phyloP scores from a whole-genome alignment of 1,140 invertebrate species.

The Cardiocondyla obscurior region DNA sequence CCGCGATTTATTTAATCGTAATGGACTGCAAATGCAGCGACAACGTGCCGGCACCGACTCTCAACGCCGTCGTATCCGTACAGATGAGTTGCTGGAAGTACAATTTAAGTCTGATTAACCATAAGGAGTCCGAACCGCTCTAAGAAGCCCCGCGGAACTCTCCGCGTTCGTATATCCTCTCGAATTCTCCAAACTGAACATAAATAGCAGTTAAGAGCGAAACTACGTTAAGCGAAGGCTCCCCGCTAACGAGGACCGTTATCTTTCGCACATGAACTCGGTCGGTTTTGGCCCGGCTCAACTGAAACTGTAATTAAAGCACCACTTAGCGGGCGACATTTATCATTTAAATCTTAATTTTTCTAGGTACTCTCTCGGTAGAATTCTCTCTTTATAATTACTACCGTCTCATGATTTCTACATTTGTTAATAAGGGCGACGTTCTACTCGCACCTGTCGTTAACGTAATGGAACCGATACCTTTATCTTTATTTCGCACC shows the following conservation, averaged over 20 bases:
- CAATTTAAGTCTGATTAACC: constrained; percentile 54
- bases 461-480: not conserved
- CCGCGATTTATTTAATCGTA: constrained; percentile 45
- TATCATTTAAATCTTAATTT: constrained; percentile 53
- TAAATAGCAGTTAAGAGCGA: constrained; percentile 55
- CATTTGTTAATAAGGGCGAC: constrained; percentile 2
- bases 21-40: constrained; percentile 30
- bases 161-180: constrained; percentile 52
- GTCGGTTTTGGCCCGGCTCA: constrained; percentile 21
- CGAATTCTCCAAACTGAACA: constrained; percentile 56
- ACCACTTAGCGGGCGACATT: constrained; percentile 39
- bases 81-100: constrained; percentile 39
- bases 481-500: not conserved
- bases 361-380: constrained; percentile 23
- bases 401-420: not conserved
- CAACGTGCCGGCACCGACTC: not conserved
- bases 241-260: constrained; percentile 39
- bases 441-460: not conserved
- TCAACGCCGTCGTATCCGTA: constrained; percentile 5
- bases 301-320: constrained; percentile 52
- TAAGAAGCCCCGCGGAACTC: constrained; percentile 38
- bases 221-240: constrained; percentile 54
- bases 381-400: constrained; percentile 33
- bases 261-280: constrained; percentile 56
- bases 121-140: constrained; percentile 30